Evolutionary conservation across 35 echinoderm and acorn worm genomes (phyloP).

Genomic region (Ptychodera flava): DNA sequence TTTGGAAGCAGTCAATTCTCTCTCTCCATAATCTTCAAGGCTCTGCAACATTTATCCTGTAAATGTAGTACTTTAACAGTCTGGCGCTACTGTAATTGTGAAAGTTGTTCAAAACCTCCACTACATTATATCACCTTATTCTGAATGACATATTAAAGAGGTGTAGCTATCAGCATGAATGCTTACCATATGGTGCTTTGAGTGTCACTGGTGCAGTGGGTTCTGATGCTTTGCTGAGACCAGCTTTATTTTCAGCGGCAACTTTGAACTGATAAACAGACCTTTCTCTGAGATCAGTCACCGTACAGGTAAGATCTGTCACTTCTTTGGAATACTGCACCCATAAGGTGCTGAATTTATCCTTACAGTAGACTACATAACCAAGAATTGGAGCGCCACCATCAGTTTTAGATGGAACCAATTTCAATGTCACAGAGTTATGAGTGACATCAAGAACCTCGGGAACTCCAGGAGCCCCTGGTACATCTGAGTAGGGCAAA

Average conservation of each 20-base stretch:
- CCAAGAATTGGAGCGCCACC: not conserved
- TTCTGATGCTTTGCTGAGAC: not conserved
- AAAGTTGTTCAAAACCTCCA: too few relatives aligned
- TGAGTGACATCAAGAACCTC: not conserved
- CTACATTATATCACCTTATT: too few relatives aligned
- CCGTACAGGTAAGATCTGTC: not conserved
- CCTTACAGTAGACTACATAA: not conserved
- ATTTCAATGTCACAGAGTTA: not conserved
- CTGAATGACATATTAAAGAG: too few relatives aligned
- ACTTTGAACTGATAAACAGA: conserved; percentile 16
- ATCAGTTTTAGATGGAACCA: not conserved
- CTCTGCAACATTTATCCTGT: too few relatives aligned
- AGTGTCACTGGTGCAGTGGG: not conserved
- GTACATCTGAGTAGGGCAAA: too few relatives aligned
- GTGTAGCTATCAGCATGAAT: too few relatives aligned
- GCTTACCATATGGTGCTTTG: conserved; percentile 15
- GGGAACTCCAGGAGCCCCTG: not conserved
- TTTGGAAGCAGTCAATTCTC: too few relatives aligned
- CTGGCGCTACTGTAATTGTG: too few relatives aligned
- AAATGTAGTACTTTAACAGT: too few relatives aligned
- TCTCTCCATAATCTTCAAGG: too few relatives aligned
- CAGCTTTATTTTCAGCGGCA: conserved; percentile 8
- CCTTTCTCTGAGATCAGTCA: conserved; percentile 9
- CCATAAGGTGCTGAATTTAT: not conserved
- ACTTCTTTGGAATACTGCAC: not conserved